Base-by-base conservation (phyloP, 53 echinoderm and acorn worm species). In the Patiria pectinifera region DNA sequence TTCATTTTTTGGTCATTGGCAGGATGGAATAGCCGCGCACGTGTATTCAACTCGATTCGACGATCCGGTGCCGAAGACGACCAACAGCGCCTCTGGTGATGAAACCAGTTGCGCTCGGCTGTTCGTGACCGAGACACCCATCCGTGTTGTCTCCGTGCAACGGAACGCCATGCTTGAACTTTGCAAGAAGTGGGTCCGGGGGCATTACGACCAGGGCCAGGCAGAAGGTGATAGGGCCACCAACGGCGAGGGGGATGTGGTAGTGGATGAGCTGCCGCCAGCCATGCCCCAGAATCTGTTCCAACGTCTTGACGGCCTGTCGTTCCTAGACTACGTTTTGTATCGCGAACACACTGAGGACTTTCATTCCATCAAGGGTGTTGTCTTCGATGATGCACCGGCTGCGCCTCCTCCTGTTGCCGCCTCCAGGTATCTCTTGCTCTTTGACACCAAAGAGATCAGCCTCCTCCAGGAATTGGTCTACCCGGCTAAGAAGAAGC, bases 401-500 rank as follows among this genome's bases (percentile, higher is more conserved):
- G 83, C 62, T 8, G 12, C 66, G 0, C 18, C 44, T 35, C 15
- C 25, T 12, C 47, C 11, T 9, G 7, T 14, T 23, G 13, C 10
- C n/a, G n/a, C 70, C 4, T 66, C 69, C 23, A 77, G 70, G 63
- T 47, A 90, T 14, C 62, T 90, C 9, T 61, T 80, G 44, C 82
- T 90, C 66, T 90, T 90, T 69, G 66, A 69, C 69, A 19, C 70
- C 46, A 81, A 90, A 35, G 66, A 46, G 10, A 22, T 90, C 16
- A 35, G 21, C 23, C 48, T 90, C 6, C 63, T 80, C 69, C 90
- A 90, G 26, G 90, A 90, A 46, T 48, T 90, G 47, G 48, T 90
- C 47, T 90, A 90, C 81, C 90, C 90, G 5, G 13, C 80, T 15
- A 90, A 90, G 82, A 90, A 81, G 90, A 90, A 90, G 82, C 69